Conservation (phyloP, 1,140 invertebrate genomes). For the Acromyrmex heyeri region DNA sequence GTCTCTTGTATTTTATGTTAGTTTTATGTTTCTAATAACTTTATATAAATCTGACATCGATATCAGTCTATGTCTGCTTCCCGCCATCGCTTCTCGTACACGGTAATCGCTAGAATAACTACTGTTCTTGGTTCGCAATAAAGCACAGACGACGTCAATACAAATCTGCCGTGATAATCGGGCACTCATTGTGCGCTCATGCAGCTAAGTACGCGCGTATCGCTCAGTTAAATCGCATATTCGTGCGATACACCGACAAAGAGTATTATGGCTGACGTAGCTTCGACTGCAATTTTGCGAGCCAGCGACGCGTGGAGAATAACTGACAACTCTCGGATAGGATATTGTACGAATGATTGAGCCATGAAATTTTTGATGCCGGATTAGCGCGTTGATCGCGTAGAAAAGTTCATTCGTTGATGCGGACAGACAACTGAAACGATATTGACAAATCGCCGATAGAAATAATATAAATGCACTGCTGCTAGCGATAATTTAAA, state of each 20-base stretch:
- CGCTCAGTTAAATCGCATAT: constrained; percentile 55
- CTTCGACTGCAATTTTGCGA: constrained; percentile 62
- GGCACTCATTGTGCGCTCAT: constrained; percentile 64
- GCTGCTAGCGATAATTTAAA: not conserved
- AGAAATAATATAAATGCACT: not conserved
- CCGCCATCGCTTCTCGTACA: not conserved
- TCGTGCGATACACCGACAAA: constrained; percentile 45
- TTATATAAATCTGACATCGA: constrained; percentile 27
- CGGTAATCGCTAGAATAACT: constrained; percentile 23
- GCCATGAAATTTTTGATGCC: constrained; percentile 49
- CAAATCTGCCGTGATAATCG: constrained; percentile 51
- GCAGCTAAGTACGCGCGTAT: constrained; percentile 60
- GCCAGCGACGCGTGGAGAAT: constrained; percentile 31
- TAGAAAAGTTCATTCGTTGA: constrained; percentile 19
- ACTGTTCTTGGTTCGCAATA: constrained; percentile 31
- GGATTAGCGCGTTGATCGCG: constrained; percentile 20
- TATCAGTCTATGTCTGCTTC: constrained; percentile 25
- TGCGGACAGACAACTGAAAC: not conserved
- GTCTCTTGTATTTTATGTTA: not conserved
- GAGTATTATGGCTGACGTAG: constrained; percentile 57
- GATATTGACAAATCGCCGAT: not conserved
- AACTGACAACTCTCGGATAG: constrained; percentile 27
- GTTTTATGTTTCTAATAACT: constrained; percentile 12
- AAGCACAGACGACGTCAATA: constrained; percentile 49
- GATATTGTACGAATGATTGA: constrained; percentile 24